Conservation (phyloP, 2,797 vertebrate species). For the Pogoniulus pusillus region DNA sequence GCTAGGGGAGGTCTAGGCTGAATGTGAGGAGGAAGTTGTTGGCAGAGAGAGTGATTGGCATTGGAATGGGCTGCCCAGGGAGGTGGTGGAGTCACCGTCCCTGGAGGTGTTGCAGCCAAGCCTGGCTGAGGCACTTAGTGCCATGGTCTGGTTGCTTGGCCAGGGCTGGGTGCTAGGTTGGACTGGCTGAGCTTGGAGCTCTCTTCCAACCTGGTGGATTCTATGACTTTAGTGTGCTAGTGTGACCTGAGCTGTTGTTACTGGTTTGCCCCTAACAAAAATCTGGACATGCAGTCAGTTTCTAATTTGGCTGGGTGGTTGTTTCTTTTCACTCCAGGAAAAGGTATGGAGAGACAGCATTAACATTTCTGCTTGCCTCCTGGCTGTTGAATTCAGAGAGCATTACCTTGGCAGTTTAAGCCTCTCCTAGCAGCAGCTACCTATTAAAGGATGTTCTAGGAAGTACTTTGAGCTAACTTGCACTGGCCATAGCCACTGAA, state of each 20-base stretch:
- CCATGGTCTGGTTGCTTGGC: no score
- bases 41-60: no score
- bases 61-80: no score
- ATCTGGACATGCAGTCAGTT: neutral
- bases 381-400: neutral
- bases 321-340: neutral
- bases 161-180: no score
- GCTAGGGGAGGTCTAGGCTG: no score
- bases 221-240: neutral
- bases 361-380: neutral
- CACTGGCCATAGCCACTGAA: neutral
- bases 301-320: no score
- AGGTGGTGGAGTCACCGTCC: no score
- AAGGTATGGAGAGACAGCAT: neutral
- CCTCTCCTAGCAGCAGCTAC: neutral
- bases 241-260: neutral
- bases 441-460: neutral
- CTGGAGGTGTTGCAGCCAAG: no score
- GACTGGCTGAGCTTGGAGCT: no score
- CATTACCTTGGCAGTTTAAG: fast-evolving
- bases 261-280: neutral
- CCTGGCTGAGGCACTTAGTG: no score
- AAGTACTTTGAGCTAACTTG: neutral
- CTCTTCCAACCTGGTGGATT: no score
- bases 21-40: no score